phyloP scores from a whole-genome alignment of 2,888 invertebrate genomes.

The Calameuta pallipes region DNA sequence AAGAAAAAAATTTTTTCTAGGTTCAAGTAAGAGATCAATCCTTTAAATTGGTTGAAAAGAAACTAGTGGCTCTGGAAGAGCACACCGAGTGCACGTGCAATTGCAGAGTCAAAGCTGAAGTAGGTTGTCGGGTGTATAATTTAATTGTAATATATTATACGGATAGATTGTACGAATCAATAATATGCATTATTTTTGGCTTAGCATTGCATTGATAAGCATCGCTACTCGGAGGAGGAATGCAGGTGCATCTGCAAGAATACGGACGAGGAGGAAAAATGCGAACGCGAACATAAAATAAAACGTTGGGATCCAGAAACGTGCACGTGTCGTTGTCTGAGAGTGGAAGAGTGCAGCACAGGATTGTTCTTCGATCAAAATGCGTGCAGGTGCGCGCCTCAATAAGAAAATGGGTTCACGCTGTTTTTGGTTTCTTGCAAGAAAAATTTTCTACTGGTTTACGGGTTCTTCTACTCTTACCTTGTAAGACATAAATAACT shows the following conservation, averaged over 20 bases:
- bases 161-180: neutral
- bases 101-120: slow-evolving; percentile 70
- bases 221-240: slow-evolving; percentile 69
- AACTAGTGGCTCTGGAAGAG: slow-evolving; percentile 70
- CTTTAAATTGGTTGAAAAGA: neutral
- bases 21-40: neutral
- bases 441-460: slow-evolving; percentile 24
- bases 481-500: neutral
- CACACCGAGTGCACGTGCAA: slow-evolving; percentile 74
- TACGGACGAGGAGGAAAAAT: slow-evolving; percentile 72
- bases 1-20: neutral
- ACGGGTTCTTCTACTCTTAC: slow-evolving; percentile 17
- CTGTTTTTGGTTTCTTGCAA: neutral
- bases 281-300: slow-evolving; percentile 64
- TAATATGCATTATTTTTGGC: slow-evolving; percentile 28
- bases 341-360: slow-evolving; percentile 70
- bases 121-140: slow-evolving; percentile 49
- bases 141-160: too few species aligned
- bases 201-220: slow-evolving; percentile 72
- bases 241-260: slow-evolving; percentile 75
- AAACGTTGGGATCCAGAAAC: slow-evolving; percentile 73
- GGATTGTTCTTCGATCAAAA: slow-evolving; percentile 72
- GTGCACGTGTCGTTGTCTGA: slow-evolving; percentile 73
- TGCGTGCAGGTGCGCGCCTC: slow-evolving; percentile 69
- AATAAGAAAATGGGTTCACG: neutral